Percentiles rank a stretch among this genome's conserved stretches.
phyloP scores from a whole-genome alignment of 2,113 vertebrate species.

The Gallinago undulata region DNA sequence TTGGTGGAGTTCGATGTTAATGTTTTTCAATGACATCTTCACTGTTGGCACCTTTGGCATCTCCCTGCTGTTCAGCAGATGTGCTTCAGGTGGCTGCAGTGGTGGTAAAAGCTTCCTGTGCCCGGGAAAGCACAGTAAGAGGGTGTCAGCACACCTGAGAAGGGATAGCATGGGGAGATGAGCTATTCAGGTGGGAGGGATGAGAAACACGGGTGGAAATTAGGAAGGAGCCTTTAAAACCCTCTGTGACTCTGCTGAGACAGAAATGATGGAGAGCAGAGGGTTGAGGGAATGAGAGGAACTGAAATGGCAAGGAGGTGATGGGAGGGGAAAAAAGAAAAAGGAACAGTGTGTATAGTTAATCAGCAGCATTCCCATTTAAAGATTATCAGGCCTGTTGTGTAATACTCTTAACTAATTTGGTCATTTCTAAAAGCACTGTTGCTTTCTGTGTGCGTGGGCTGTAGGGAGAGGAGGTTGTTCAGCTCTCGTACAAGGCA shows the following conservation, averaged over 20 bases:
- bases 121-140: rapidly evolving
- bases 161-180: rapidly evolving
- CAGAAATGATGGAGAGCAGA: background rate
- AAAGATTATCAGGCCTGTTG: background rate
- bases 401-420: background rate
- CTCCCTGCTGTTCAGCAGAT: background rate
- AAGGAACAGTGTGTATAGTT: background rate
- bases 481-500: background rate
- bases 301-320: background rate
- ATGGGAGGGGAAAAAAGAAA: background rate
- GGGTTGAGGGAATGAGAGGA: background rate
- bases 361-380: background rate
- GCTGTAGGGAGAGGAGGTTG: background rate
- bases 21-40: too few species aligned
- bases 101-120: background rate
- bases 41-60: background rate
- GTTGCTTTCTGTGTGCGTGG: rapidly evolving
- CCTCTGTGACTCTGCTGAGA: background rate
- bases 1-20: background rate
- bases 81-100: background rate
- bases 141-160: background rate
- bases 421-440: background rate
- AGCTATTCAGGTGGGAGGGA: background rate
- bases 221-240: background rate
- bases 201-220: background rate